Base-by-base conservation (phyloP, 2,797 vertebrate genomes). In the Macroramphosus scolopax region DNA sequence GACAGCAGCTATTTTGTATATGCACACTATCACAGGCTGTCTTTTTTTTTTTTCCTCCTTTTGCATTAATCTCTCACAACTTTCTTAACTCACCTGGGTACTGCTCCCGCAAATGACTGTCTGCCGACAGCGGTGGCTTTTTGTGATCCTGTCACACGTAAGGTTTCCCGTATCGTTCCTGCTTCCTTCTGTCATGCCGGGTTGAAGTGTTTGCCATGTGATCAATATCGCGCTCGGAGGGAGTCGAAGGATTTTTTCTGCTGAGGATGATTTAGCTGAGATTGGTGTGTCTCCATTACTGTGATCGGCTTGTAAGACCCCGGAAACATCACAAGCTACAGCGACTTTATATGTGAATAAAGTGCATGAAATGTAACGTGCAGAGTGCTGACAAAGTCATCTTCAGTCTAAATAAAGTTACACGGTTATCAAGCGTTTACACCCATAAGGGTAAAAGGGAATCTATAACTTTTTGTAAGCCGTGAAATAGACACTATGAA, bases 1-100 rank as follows among this genome's bases (percentile, higher is more conserved):
- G 80, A 81, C 82, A 77, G 81, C 75, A 81, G 80, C 70, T 73
- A 66, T 85, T 85, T 88, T 83, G 80, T 83, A 75, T 83, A 82
- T 81, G 78, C 78, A 80, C 81, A 77, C 48, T 81, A 84, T 85
- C 83, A 84, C 69, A 84, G 65, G 45, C 51, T 32, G 48, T 34
- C 49, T 52, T 68, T 71, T 61, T 65, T 65, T 78, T 59, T 50
- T 32, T 29, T 30, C 10, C 25, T 8, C 67, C n/a, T n/a, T n/a
- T n/a, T 2, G 29, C 49, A 72, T 80, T 80, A 68, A 79, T 81
- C 72, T 77, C 32, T 29, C 50, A 12, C n/a, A n/a, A n/a, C 41
- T n/a, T 38, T 60, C 57, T 73, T 36, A 75, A 77, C 78, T 80
- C 75, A 69, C 75, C 49, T 70, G 62, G 67, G 73, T 72, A 25